Evolutionary conservation across 2,888 invertebrate genomes (phyloP), one percentile per base, ranked within the genome.

Genomic region (Horisme vitalbata): DNA sequence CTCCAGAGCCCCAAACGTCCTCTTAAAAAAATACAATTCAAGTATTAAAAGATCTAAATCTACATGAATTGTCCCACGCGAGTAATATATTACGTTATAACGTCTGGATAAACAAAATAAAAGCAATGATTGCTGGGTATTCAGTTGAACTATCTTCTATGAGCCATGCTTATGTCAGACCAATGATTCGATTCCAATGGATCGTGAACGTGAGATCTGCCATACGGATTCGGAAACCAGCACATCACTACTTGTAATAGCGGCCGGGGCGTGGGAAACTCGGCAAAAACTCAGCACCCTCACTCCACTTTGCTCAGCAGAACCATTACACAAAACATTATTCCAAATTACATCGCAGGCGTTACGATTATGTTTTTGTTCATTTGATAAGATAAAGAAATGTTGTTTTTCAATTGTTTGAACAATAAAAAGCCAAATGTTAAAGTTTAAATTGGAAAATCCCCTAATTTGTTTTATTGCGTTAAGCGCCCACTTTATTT

Each of bases 271-370:
- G 75, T 74, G 75, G 70, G 73, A 73, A 75, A 62, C 61, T 70
- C 65, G 56, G 57, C 75, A 74, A 76, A 73, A 73, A 74, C 73
- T 72, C 71, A 70, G 72, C 72, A 63, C 68, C 72, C 65, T 66
- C 62, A 65, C 72, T 70, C 70, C 75, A 73, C 73, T 76, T 73
- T 73, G 63, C 67, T 59, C 73, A 74, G 69, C 72, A 71, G 68
- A 71, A 68, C 79, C 78, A 79, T 83, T 82, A 81, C 75, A 75
- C 77, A 79, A 78, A 79, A 78, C 79, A 81, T 82, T 83, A 83
- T 82, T 82, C 73, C 74, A 83, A 83, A 83, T 83, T 81, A 79
- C 80, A 79, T 76, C 68, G 73, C 75, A 69, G 71, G 67, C 73
- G 74, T 78, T 72, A 75, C 79, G 72, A 79, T 79, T 75, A 79